Evolutionary conservation across 2,797 vertebrate species (phyloP), one percentile per base, ranked within the genome.

Genomic region (Sebastes goodei): DNA sequence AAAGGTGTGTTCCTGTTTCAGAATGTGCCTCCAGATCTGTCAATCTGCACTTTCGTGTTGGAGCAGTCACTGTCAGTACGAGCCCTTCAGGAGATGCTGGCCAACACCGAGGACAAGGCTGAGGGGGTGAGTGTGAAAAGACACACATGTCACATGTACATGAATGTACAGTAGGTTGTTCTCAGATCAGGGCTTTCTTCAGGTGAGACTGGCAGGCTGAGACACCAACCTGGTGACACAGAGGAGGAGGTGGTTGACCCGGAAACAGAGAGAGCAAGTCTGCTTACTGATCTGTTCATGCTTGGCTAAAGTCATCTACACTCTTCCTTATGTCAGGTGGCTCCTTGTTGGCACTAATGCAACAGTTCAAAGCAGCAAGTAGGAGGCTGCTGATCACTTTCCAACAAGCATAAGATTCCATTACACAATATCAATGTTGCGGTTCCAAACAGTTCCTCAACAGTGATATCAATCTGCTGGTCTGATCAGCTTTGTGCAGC

Each of bases 11-110:
- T 29, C 1, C 6, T 79, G 3, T 62, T 14, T 80, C 60, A 94
- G 98, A 99, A 99, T 96, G 98, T 99, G 46, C 98, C 98, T 85
- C 98, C 98, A n/a, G 98, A 99, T 92, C 96, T 99, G 82, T 99
- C 98, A 76, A 99, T 99, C 89, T 99, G 98, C 84, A 98, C 97
- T 21, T 99, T 99, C 38, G 97, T 99, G 76, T 88, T 99, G 96
- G 97, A 99, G 82, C 98, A 99, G 89, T 98, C 97, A 0, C 93
- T 99, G 25, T 99, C 98, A 0, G 97, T 99, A 15, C 96, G 98
- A 70, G 98, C 98, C 25, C 96, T 99, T 46, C 98, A 99, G 93
- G 98, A 99, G 92, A 99, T 99, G 97, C 91, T 99, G 93, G 97
- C 98, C 76, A 98, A 97, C 95, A 98, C 97, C 0, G 95, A 98